Evolutionary conservation across 2,797 vertebrate genomes (phyloP), one percentile per base, ranked within the genome.

Genomic region (Leontocebus nigricollis): DNA sequence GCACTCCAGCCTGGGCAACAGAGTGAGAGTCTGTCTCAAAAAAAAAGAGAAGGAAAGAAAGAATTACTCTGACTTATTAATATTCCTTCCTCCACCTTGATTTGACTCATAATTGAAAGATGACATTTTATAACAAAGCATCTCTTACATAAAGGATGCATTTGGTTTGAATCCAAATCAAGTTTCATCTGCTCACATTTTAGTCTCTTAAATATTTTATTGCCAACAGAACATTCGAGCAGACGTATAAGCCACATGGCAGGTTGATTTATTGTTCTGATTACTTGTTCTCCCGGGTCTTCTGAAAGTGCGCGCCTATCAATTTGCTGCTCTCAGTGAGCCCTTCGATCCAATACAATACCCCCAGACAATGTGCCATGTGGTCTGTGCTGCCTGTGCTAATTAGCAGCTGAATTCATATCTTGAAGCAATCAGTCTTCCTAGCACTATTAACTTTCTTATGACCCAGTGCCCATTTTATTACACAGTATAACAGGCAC

Each of bases 271-370:
- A 59, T 86, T 4, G n/a, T 52, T 86, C 88, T 79, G 48, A 87
- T 73, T 33, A 39, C 30, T 90, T 48, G 13, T 55, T 73, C 67
- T 79, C 70, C 13, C 6, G 6, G 19, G 61, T 12, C 83, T 75
- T 67, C 57, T 4, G 61, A 17, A 82, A 90, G 57, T 26, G 1
- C 4, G 12, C 39, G 6, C n/a, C 4, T 44, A 67, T 41, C 1
- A 33, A 64, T 33, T 52, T 46, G 52, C 79, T 46, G 59, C 79
- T 82, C 81, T 52, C 48, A n/a, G 2, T 13, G 24, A 17, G 24
- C 4, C 30, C 81, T 64, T 67, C 3, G 1, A 26, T 85, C 90
- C 0, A 0, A 67, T 30, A 0, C 55, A 1, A 0, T 0, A 26
- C 44, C 48, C 0, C 46, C 6, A 41, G 76, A 30, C 39, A 7